phyloP scores from a whole-genome alignment of 2,797 vertebrate genomes.

The Hyperoplus lanceolatus region DNA sequence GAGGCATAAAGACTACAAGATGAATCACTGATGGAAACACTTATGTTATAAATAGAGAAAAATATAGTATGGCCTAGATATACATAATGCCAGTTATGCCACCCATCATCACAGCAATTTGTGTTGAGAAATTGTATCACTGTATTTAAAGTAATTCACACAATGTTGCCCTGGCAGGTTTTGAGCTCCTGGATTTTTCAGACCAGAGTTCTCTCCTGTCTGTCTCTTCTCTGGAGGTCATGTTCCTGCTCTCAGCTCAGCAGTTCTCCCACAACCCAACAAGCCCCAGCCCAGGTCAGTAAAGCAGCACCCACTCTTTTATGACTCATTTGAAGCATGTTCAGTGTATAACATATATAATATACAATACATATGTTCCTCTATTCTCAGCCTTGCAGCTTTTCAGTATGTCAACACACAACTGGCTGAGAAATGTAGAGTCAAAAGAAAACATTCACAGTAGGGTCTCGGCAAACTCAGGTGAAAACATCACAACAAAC shows the following conservation, averaged over 20 bases:
- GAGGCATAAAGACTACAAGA: not conserved
- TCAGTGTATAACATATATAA: not conserved
- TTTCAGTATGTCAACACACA: constrained; percentile 67
- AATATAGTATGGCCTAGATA: not conserved
- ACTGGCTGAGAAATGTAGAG: constrained; percentile 76
- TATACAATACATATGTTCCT: not conserved
- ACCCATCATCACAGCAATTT: not conserved
- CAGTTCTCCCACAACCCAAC: constrained; percentile 89
- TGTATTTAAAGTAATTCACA: too few relatives aligned
- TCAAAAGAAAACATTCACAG: constrained; percentile 74
- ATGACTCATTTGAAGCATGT: not conserved
- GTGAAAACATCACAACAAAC: too few relatives aligned
- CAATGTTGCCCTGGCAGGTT: constrained; percentile 82
- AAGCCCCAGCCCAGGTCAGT: constrained; percentile 83
- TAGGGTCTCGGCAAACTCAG: constrained; percentile 64
- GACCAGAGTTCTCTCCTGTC: constrained; percentile 92
- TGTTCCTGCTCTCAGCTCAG: constrained; percentile 92
- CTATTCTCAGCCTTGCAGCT: constrained; percentile 77
- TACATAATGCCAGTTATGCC: too few relatives aligned
- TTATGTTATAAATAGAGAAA: not conserved
- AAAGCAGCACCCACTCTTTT: not conserved
- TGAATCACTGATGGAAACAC: not conserved
- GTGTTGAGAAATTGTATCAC: not conserved
- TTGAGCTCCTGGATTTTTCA: constrained; percentile 90
- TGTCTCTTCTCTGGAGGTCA: constrained; percentile 91